Percentiles rank a stretch among this genome's conserved stretches.
Evolutionary conservation across 2,888 invertebrate species (phyloP).

Genomic region (Phorcus lineatus): DNA sequence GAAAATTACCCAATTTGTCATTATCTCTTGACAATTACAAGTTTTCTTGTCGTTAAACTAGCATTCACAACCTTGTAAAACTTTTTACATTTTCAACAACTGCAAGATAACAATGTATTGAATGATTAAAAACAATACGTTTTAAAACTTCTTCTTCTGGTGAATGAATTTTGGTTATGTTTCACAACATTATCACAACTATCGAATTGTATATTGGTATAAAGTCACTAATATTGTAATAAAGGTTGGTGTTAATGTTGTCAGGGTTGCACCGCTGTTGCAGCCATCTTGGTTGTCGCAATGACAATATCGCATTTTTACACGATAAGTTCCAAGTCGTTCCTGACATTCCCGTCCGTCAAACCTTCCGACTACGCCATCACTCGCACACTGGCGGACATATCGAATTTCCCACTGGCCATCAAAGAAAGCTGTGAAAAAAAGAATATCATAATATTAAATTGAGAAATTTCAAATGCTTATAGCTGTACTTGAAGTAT

Average conservation of each 20-base stretch:
- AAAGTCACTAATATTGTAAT: not conserved
- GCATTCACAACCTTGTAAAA: too few relatives aligned
- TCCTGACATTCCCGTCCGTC: constrained; percentile 74
- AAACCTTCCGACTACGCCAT: constrained; percentile 71
- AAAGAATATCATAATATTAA: too few relatives aligned
- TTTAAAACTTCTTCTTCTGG: not conserved
- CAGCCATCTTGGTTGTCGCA: constrained; percentile 76
- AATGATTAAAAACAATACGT: not conserved
- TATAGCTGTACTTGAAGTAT: too few relatives aligned
- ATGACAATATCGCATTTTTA: constrained; percentile 74
- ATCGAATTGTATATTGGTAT: not conserved
- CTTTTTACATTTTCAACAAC: too few relatives aligned
- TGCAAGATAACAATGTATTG: too few relatives aligned
- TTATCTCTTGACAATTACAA: too few relatives aligned
- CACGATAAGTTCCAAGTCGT: constrained; percentile 71
- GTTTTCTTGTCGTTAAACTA: too few relatives aligned
- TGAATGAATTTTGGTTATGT: too few relatives aligned
- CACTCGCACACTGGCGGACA: constrained; percentile 74
- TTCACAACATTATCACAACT: not conserved
- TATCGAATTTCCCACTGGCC: constrained; percentile 74
- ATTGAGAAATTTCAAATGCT: too few relatives aligned
- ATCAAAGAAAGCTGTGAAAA: constrained; percentile 70
- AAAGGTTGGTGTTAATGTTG: not conserved
- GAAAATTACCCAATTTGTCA: too few relatives aligned
- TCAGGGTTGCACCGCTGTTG: constrained; percentile 50